Percentiles rank a stretch among this genome's conserved stretches.
These are phyloP conservation scores for Leucophenga montana DNA, from an alignment of 2,888 invertebrate species.

Conservation along the genomic window DNA sequence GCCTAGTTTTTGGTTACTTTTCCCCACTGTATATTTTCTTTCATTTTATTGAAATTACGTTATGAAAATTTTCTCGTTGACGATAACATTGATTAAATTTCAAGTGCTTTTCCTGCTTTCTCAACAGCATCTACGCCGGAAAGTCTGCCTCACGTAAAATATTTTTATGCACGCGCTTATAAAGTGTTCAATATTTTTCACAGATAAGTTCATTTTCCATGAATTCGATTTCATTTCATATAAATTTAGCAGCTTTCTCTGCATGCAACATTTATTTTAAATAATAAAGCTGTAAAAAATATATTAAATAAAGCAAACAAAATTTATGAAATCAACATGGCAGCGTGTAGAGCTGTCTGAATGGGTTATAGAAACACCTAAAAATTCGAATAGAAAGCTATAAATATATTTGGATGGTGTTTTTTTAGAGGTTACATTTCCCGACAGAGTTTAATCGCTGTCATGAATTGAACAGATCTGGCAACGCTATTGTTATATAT, in stretches of 20 bases:
- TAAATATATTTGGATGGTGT: too few species aligned
- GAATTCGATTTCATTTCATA: background rate
- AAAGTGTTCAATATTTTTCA: conserved; percentile 11
- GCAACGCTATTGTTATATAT: too few species aligned
- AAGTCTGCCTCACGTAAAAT: background rate
- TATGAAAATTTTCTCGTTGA: background rate
- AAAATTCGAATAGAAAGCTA: too few species aligned
- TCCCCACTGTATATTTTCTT: background rate
- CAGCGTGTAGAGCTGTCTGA: conserved; percentile 16
- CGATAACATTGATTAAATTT: conserved; percentile 46
- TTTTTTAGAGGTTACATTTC: too few species aligned
- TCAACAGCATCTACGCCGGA: background rate
- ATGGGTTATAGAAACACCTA: too few species aligned
- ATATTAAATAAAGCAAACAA: conserved; percentile 26
- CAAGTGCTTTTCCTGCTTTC: conserved; percentile 2
- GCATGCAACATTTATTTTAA: background rate
- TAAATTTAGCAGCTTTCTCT: background rate
- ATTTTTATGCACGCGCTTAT: conserved; percentile 3
- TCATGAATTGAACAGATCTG: too few species aligned
- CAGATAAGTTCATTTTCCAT: conserved; percentile 1
- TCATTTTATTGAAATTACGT: conserved; percentile 17
- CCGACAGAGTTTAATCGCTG: too few species aligned
- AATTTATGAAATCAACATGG: conserved; percentile 57
- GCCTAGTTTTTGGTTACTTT: background rate
- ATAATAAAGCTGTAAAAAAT: conserved; percentile 40